Conservation (phyloP, 1,140 invertebrate genomes). For the Dryas iulia region DNA sequence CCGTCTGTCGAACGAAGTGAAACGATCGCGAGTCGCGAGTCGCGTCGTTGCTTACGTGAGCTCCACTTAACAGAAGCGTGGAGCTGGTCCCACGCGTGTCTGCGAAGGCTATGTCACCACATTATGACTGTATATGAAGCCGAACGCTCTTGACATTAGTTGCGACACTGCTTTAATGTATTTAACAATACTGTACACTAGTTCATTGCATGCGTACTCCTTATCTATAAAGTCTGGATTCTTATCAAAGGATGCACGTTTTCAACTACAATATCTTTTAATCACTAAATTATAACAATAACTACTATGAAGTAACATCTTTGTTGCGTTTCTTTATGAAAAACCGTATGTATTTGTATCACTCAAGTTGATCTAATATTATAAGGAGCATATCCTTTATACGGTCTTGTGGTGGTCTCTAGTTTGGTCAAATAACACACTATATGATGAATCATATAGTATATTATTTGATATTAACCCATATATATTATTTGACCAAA, state of each 20-base stretch:
- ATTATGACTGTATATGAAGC: background rate
- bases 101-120: background rate
- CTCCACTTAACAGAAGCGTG: background rate
- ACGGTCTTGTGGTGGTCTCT: no score
- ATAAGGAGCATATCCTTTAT: no score
- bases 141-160: background rate
- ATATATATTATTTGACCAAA: no score
- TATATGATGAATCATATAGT: no score
- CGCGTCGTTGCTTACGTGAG: slow-evolving; percentile 37
- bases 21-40: no score
- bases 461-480: no score
- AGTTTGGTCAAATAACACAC: no score
- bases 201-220: background rate
- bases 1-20: slow-evolving; percentile 6
- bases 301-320: background rate
- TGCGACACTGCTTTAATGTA: background rate
- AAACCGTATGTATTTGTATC: no score
- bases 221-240: background rate
- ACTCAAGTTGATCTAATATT: no score
- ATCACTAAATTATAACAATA: background rate
- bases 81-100: slow-evolving; percentile 4
- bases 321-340: no score
- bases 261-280: background rate
- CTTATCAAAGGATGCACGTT: background rate
- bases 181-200: background rate